phyloP scores from a whole-genome alignment of 2,113 vertebrate species.

The Neodontobutis hainanensis region DNA sequence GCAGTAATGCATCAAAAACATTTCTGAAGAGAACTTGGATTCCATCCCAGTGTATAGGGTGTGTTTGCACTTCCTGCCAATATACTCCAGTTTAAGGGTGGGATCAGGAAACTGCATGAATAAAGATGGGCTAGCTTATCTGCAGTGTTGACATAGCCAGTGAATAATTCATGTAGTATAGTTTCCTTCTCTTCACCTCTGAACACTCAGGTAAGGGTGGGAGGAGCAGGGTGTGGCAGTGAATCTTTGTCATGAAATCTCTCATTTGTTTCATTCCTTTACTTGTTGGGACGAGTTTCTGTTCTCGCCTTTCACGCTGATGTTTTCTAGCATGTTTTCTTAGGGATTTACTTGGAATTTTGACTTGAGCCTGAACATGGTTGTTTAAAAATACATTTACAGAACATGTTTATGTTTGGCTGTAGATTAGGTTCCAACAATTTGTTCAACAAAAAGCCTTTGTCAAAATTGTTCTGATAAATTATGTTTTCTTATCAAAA shows the following conservation, averaged over 20 bases:
- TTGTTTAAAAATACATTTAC: not conserved
- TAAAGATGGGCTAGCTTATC: slow-evolving; percentile 51
- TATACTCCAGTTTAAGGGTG: slow-evolving; percentile 40
- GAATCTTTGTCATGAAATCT: slow-evolving; percentile 35
- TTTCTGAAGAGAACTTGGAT: slow-evolving; percentile 24
- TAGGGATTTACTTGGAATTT: not conserved
- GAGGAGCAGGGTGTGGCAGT: slow-evolving; percentile 57
- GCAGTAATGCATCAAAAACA: slow-evolving; percentile 5
- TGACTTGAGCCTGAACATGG: not conserved
- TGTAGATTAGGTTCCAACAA: too few species aligned
- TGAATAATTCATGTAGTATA: slow-evolving; percentile 58
- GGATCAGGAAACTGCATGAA: slow-evolving; percentile 50
- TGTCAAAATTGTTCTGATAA: too few species aligned
- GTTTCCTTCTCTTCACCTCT: not conserved
- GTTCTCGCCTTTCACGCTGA: slow-evolving; percentile 7
- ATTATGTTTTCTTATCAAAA: too few species aligned
- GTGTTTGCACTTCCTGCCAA: slow-evolving; percentile 57
- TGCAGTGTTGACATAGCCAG: slow-evolving; percentile 46
- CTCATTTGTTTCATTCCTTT: slow-evolving; percentile 44
- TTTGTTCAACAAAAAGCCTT: too few species aligned
- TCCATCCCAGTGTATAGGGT: slow-evolving; percentile 30
- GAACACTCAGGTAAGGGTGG: slow-evolving; percentile 34
- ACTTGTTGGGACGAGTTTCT: slow-evolving; percentile 62
- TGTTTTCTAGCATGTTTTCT: not conserved
- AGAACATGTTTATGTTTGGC: too few species aligned